These are phyloP conservation scores for Perca flavescens DNA, from an alignment of 2,113 vertebrate species.

Conservation along the genomic window DNA sequence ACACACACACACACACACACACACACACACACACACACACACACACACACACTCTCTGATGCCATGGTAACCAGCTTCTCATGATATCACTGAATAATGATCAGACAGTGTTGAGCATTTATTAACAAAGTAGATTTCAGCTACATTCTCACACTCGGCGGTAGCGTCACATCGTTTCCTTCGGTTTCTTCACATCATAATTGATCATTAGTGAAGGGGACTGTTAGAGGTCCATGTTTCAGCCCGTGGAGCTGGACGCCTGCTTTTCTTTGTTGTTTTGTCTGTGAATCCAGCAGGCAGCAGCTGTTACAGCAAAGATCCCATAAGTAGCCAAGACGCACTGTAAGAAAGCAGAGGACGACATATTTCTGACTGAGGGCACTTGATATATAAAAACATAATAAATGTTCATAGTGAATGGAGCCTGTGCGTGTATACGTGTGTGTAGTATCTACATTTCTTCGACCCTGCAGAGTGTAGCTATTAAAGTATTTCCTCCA, in stretches of 20 bases:
- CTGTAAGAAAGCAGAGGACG: slow-evolving; percentile 56
- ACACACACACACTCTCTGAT: not conserved
- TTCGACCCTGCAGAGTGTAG: slow-evolving; percentile 72
- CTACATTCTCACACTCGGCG: not conserved
- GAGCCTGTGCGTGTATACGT: not conserved
- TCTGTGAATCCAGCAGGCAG: slow-evolving; percentile 58
- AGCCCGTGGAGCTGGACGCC: slow-evolving; percentile 26
- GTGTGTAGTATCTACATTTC: slow-evolving; percentile 66
- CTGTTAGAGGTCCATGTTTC: not conserved
- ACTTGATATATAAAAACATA: not conserved
- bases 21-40: no score
- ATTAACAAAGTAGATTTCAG: slow-evolving; percentile 22
- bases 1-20: no score
- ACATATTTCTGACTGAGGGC: not conserved
- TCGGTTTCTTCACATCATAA: not conserved
- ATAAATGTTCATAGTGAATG: not conserved
- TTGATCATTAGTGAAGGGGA: not conserved
- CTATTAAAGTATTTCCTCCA: slow-evolving; percentile 81
- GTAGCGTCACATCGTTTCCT: not conserved
- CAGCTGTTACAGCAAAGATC: slow-evolving; percentile 50
- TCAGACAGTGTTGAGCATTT: slow-evolving; percentile 18
- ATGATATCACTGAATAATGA: not conserved
- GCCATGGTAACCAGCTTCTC: slow-evolving; percentile 9
- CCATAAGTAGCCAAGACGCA: slow-evolving; percentile 76
- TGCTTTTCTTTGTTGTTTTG: slow-evolving; percentile 49